A percentile compares a stretch with the other conserved stretches of the same genome.
phyloP scores from a whole-genome alignment of 1,140 invertebrate species.

The Lutraria rhynchaena region DNA sequence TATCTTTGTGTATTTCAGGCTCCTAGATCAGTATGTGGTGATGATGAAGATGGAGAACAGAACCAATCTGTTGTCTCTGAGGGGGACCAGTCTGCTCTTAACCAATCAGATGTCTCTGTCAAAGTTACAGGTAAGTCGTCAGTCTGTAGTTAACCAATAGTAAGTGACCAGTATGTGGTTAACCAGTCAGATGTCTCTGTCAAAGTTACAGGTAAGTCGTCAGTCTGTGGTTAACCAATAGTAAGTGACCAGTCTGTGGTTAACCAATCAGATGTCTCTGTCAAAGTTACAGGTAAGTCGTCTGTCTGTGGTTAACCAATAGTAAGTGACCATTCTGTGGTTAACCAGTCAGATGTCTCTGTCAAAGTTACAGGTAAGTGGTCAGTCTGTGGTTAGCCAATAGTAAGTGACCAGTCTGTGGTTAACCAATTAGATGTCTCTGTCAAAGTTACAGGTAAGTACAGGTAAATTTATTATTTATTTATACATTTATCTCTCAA shows the following conservation, averaged over 20 bases:
- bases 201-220: conserved; percentile 12
- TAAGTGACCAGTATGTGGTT: conserved; percentile 11
- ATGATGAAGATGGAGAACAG: conserved; percentile 41
- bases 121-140: conserved; percentile 17
- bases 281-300: conserved; percentile 19
- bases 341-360: conserved; percentile 37
- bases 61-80: conserved; percentile 43
- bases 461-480: no score
- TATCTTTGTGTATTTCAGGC: conserved; percentile 26
- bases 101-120: conserved; percentile 36
- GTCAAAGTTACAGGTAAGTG: conserved; percentile 15
- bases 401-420: conserved; percentile 15
- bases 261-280: conserved; percentile 35
- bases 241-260: conserved; percentile 18
- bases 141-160: no score
- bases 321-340: conserved; percentile 21
- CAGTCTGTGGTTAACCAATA: no score
- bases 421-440: conserved; percentile 35
- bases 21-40: conserved; percentile 33
- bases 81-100: conserved; percentile 14
- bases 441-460: conserved; percentile 17
- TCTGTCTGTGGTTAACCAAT: no score
- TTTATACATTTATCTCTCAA: no score
- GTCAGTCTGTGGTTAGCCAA: no score
- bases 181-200: conserved; percentile 40